A percentile compares a stretch with the other conserved stretches of the same genome.
Conservation (phyloP, 2,888 invertebrate genomes). For the Leptothorax acervorum region DNA sequence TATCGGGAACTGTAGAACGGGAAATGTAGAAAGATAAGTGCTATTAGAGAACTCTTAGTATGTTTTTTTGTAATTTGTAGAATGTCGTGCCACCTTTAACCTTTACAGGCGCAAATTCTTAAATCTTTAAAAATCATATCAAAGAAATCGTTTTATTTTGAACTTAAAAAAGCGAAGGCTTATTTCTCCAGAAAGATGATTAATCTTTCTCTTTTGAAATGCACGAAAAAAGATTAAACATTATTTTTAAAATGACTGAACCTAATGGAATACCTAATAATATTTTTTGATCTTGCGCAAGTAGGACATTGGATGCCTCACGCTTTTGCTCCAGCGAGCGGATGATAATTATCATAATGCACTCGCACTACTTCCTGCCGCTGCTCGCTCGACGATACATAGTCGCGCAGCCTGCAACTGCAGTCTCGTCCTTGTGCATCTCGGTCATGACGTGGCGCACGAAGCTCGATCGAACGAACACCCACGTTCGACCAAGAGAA, state of each 20-base stretch:
- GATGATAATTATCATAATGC: constrained; percentile 66
- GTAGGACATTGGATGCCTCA: constrained; percentile 13
- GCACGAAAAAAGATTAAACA: neutral
- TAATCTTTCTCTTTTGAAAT: too few relatives aligned
- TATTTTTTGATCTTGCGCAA: constrained; percentile 19
- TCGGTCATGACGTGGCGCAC: constrained; percentile 57
- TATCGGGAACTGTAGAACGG: too few relatives aligned
- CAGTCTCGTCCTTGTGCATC: constrained; percentile 66
- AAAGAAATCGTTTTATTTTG: too few relatives aligned
- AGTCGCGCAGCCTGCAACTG: constrained; percentile 43
- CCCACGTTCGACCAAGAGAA: constrained; percentile 55
- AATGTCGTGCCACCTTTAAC: too few relatives aligned
- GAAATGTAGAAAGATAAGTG: too few relatives aligned
- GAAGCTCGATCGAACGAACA: constrained; percentile 65
- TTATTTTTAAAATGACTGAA: neutral
- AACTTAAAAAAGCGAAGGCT: too few relatives aligned
- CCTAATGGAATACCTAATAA: neutral
- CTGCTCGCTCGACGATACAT: constrained; percentile 39
- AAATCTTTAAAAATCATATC: too few relatives aligned
- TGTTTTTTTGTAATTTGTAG: too few relatives aligned
- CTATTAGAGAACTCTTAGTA: too few relatives aligned
- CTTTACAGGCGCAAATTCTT: too few relatives aligned
- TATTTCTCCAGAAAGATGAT: too few relatives aligned
- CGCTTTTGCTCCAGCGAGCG: constrained; percentile 45
- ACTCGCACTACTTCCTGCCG: constrained; percentile 53